Evolutionary conservation across 2,888 invertebrate genomes (phyloP), one percentile per base, ranked within the genome.

Genomic region (Tetragnatha montana): DNA sequence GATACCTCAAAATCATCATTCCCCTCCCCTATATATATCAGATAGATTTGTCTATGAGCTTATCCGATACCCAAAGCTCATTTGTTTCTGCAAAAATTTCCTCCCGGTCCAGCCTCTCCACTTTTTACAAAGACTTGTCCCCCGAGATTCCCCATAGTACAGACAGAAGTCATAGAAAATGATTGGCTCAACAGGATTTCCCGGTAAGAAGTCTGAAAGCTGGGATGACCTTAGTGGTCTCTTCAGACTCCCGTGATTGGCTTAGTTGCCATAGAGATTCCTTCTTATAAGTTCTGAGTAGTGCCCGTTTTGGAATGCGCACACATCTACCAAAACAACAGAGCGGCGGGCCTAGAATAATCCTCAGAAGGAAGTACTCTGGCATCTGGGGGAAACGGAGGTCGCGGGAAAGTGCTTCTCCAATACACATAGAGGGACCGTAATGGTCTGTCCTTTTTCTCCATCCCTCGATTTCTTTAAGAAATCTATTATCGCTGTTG

Each of bases 241-340:
- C 75, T 73, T 80, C 79, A 78, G 78, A 88, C 78, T 22, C n/a
- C 68, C 49, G 68, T 88, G 88, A 88, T 83, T 88, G 88, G 88
- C 88, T 88, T 88, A 88, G 88, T 88, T 88, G 82, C 88, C 83
- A 88, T 88, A 79, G 88, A 88, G 78, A 88, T 88, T 83, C 79
- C 83, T 87, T 76, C 87, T 87, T 87, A 81, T 75, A 71, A 75
- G 68, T 75, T 79, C 79, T 73, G 86, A 87, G 87, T 75, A 70
- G 73, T 74, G 35, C 70, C 75, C 87, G 74, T 87, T 87, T 87
- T 86, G 73, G 86, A 86, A 86, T 86, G 86, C 71, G 74, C 50
- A 73, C 86, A 80, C 68, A 86, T 79, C 73, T 73, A 50, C 19
- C 80, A 86, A 80, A 86, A 86, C 80, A 86, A 86, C 80, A 79